A percentile compares a stretch with the other conserved stretches of the same genome.
phyloP scores from a whole-genome alignment of 1,140 invertebrate species.

The Zaprionus camerounensis region DNA sequence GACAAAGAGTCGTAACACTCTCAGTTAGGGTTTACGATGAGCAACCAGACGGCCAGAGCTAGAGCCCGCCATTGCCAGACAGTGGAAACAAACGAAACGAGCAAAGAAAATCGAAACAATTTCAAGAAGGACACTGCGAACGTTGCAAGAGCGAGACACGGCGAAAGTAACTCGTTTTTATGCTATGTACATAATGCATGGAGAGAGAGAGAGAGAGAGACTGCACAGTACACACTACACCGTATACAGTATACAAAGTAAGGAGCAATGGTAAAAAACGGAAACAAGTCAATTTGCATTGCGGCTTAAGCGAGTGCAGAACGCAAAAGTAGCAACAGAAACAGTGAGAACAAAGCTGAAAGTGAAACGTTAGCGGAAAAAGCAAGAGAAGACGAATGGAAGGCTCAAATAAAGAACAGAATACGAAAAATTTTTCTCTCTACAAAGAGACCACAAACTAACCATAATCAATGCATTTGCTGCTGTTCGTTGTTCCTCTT shows the following conservation, averaged over 20 bases:
- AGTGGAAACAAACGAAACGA: constrained; percentile 1
- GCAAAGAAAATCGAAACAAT: constrained; percentile 52
- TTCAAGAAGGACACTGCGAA: constrained; percentile 56
- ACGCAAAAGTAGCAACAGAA: constrained; percentile 33
- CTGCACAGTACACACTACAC: too few relatives aligned
- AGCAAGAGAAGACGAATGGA: constrained; percentile 23
- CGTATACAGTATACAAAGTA: background rate
- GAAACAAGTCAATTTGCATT: constrained; percentile 81
- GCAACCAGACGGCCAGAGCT: background rate
- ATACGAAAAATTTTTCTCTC: background rate
- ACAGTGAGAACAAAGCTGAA: constrained; percentile 16
- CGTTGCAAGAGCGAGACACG: background rate
- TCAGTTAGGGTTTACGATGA: background rate
- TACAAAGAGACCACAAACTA: background rate
- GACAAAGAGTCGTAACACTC: background rate
- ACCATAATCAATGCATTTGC: constrained; percentile 32
- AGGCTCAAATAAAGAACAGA: background rate
- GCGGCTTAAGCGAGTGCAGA: constrained; percentile 72
- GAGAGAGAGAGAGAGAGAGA: background rate
- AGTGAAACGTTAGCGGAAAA: constrained; percentile 19
- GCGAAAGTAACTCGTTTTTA: constrained; percentile 55
- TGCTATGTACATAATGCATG: constrained; percentile 71
- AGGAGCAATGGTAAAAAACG: constrained; percentile 45
- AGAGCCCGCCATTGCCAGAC: background rate
- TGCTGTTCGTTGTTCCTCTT: background rate